A percentile compares a stretch with the other conserved stretches of the same genome.
These are phyloP conservation scores for Betta splendens DNA, from an alignment of 2,797 vertebrate species.

Conservation along the genomic window DNA sequence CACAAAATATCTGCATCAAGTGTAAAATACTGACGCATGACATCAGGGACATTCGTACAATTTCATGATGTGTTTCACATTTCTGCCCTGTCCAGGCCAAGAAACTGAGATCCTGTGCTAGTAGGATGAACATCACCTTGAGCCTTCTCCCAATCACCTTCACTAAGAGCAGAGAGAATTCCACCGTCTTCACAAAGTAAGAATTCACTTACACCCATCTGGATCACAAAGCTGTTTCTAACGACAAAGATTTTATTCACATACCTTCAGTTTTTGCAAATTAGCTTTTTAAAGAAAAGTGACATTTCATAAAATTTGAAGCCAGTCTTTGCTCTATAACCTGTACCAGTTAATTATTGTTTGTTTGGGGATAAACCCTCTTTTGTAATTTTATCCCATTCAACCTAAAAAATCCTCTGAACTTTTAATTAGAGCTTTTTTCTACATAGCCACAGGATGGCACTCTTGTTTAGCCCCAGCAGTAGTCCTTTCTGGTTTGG, in stretches of 20 bases:
- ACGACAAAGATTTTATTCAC: too few relatives aligned
- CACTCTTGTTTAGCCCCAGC: constrained; percentile 76
- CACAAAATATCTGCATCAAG: too few relatives aligned
- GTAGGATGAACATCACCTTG: constrained; percentile 84
- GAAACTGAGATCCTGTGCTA: constrained; percentile 81
- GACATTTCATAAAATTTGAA: too few relatives aligned
- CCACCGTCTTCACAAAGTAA: constrained; percentile 87
- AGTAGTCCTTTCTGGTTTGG: constrained; percentile 8
- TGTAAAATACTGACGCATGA: too few relatives aligned
- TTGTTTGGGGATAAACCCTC: too few relatives aligned
- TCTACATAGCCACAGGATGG: constrained; percentile 78
- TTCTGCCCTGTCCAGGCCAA: constrained; percentile 77
- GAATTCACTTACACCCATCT: constrained; percentile 5
- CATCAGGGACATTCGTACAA: not conserved
- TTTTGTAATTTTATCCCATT: too few relatives aligned
- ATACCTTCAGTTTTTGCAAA: too few relatives aligned
- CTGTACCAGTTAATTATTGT: too few relatives aligned
- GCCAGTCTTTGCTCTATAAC: too few relatives aligned
- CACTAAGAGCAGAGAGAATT: constrained; percentile 90
- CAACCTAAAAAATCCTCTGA: too few relatives aligned
- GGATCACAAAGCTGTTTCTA: not conserved
- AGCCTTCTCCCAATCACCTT: constrained; percentile 89
- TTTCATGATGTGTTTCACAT: too few relatives aligned
- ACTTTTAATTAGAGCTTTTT: constrained; percentile 46
- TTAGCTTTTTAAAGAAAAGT: too few relatives aligned